Evolutionary conservation across 2,797 vertebrate species (phyloP).

Genomic region (Emydoidea blandingii): DNA sequence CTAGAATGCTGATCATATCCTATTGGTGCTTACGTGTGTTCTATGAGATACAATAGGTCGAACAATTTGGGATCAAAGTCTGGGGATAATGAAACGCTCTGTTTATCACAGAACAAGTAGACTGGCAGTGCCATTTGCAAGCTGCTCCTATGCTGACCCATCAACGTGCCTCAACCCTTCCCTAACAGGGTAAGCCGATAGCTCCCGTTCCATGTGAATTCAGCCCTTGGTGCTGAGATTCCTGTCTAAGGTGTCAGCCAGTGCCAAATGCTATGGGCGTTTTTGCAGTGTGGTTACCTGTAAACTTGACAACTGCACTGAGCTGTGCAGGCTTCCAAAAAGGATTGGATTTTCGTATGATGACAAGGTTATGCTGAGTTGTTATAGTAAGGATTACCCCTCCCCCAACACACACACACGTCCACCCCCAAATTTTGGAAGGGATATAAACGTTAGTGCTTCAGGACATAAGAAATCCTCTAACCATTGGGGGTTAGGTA

Average conservation of each 20-base stretch:
- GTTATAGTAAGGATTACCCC: not conserved
- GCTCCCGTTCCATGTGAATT: not conserved
- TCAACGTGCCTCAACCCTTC: not conserved
- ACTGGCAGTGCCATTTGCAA: not conserved
- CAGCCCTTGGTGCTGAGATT: not conserved
- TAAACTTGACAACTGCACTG: not conserved
- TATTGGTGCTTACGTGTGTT: not conserved
- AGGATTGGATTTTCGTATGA: not conserved
- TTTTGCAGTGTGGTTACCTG: not conserved
- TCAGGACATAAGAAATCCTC: not conserved
- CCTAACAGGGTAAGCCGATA: not conserved
- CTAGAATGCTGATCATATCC: rapidly evolving
- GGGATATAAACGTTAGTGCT: not conserved
- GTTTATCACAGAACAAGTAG: not conserved
- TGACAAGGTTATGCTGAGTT: not conserved
- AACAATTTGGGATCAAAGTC: not conserved
- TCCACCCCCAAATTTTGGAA: not conserved
- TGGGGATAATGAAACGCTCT: not conserved
- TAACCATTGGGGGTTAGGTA: not conserved
- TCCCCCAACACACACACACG: not conserved
- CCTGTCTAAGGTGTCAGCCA: not conserved
- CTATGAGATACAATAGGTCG: rapidly evolving
- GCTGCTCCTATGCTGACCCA: not conserved
- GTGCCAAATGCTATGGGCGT: not conserved
- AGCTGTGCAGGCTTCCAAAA: not conserved